These are phyloP conservation scores for Porites lobata DNA, from an alignment of 92 coral and sea anemone species.

Conservation along the genomic window DNA sequence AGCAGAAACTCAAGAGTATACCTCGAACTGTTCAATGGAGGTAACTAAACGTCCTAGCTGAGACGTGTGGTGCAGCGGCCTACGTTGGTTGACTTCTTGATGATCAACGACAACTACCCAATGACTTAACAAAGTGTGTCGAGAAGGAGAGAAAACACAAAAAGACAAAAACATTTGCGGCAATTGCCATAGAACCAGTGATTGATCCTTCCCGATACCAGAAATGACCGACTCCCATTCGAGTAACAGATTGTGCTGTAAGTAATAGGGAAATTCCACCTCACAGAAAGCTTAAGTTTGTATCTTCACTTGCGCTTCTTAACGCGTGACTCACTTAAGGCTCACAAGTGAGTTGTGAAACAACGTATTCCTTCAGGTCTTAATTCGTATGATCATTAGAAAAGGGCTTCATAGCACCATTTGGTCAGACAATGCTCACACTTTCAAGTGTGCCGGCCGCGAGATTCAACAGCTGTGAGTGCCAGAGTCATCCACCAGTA, in stretches of 20 bases:
- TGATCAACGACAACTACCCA: too few relatives aligned
- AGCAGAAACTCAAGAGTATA: too few relatives aligned
- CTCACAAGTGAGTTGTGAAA: conserved; percentile 57
- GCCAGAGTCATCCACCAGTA: conserved; percentile 3
- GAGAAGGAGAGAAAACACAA: conserved; percentile 6
- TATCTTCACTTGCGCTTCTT: conserved; percentile 1
- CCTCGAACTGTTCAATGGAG: too few relatives aligned
- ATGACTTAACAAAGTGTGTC: background rate
- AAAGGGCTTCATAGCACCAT: conserved; percentile 54
- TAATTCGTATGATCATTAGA: conserved; percentile 46
- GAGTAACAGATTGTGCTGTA: conserved; percentile 16
- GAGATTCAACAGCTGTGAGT: conserved; percentile 19
- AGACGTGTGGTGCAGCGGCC: too few relatives aligned
- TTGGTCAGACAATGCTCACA: conserved; percentile 64
- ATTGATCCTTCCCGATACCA: background rate
- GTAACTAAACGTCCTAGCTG: too few relatives aligned
- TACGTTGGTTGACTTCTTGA: too few relatives aligned
- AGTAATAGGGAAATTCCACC: background rate
- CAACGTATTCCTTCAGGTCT: conserved; percentile 56
- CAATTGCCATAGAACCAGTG: background rate
- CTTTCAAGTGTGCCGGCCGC: conserved; percentile 47
- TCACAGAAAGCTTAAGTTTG: background rate
- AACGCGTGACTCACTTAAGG: conserved; percentile 36
- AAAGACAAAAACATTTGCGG: background rate
- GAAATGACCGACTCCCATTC: conserved; percentile 17